Evolutionary conservation across 2,888 invertebrate species (phyloP).

Genomic region (Uloborus plumipes): DNA sequence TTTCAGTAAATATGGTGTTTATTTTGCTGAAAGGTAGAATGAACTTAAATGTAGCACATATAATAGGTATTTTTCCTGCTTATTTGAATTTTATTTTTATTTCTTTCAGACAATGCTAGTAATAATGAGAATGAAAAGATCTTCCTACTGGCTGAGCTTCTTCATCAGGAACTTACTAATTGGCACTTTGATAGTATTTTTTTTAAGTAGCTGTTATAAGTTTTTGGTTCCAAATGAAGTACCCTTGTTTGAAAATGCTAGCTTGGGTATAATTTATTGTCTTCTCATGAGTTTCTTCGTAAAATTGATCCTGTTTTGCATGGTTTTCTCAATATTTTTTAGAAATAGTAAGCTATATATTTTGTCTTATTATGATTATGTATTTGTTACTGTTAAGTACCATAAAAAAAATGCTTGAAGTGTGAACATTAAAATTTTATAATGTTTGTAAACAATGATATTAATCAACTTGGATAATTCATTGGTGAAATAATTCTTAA

Average conservation of each 20-base stretch:
- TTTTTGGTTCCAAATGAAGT: neutral
- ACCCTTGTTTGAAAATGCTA: neutral
- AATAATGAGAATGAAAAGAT: neutral
- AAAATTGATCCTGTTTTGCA: neutral
- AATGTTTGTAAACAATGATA: no score
- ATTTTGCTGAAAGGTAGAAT: no score
- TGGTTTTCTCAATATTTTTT: neutral
- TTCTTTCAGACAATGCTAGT: neutral
- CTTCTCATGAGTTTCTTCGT: neutral
- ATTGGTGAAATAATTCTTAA: no score
- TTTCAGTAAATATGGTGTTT: no score
- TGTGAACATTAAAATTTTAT: neutral
- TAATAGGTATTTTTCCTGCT: no score
- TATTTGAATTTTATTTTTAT: neutral
- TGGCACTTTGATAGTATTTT: neutral
- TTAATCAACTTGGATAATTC: no score
- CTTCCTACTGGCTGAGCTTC: neutral
- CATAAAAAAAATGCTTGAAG: neutral
- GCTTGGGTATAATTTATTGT: neutral
- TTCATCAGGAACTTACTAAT: neutral
- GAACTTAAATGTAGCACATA: no score
- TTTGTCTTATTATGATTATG: neutral
- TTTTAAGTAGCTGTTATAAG: neutral
- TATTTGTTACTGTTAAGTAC: neutral
- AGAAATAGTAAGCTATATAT: neutral